These are phyloP conservation scores for Conchocele bisecta DNA, from an alignment of 2,888 invertebrate genomes.

Conservation along the genomic window DNA sequence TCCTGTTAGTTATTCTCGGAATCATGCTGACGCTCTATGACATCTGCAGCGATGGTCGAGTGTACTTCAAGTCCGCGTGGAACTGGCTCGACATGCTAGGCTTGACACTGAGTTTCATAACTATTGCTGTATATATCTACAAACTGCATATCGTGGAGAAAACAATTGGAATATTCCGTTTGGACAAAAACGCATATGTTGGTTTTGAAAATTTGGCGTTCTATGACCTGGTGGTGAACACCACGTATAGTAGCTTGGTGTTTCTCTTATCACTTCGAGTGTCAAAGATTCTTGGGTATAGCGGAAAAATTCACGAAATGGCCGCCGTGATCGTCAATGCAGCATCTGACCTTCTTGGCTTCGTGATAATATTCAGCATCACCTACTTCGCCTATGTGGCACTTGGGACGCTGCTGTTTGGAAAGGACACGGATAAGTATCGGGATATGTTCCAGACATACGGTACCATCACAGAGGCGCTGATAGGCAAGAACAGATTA, in stretches of 20 bases:
- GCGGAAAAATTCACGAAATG: slow-evolving; percentile 83
- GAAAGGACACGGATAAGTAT: slow-evolving; percentile 72
- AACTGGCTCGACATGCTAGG: slow-evolving; percentile 80
- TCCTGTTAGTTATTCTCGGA: slow-evolving; percentile 49
- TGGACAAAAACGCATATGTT: slow-evolving; percentile 67
- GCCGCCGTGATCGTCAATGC: slow-evolving; percentile 81
- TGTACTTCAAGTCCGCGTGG: slow-evolving; percentile 82
- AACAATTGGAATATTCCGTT: slow-evolving; percentile 56
- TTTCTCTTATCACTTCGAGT: slow-evolving; percentile 67
- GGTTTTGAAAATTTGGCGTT: slow-evolving; percentile 79
- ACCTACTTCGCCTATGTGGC: slow-evolving; percentile 76
- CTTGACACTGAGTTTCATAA: slow-evolving; percentile 77
- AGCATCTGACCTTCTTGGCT: slow-evolving; percentile 81
- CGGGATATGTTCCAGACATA: slow-evolving; percentile 78
- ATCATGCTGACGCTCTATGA: slow-evolving; percentile 48
- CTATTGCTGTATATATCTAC: slow-evolving; percentile 75
- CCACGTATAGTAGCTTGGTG: slow-evolving; percentile 60
- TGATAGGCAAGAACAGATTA: slow-evolving; percentile 70
- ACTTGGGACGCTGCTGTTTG: slow-evolving; percentile 79
- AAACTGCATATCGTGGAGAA: slow-evolving; percentile 46
- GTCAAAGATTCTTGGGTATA: slow-evolving; percentile 83
- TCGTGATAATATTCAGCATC: slow-evolving; percentile 82
- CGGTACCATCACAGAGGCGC: slow-evolving; percentile 80
- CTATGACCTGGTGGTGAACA: slow-evolving; percentile 80
- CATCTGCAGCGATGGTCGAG: slow-evolving; percentile 50